Evolutionary conservation across 2,888 invertebrate species (phyloP).

Genomic region (Drosophila birchii): DNA sequence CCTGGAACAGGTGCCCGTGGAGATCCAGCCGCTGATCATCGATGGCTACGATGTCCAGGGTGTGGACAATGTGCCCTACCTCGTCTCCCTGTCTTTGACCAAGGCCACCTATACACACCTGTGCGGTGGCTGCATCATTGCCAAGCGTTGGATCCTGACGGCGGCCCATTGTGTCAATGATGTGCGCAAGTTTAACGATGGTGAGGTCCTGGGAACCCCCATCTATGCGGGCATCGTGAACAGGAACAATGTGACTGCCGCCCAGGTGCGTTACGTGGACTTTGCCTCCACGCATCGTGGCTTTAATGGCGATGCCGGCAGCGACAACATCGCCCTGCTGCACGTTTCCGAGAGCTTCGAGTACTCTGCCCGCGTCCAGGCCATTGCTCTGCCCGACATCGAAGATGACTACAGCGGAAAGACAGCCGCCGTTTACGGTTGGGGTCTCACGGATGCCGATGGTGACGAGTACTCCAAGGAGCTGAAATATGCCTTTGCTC

Average conservation of each 20-base stretch:
- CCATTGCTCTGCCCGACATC: conserved; percentile 82
- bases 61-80: conserved; percentile 67
- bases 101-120: conserved; percentile 76
- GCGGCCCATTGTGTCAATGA: conserved; percentile 80
- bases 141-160: conserved; percentile 83
- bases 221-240: conserved; percentile 76
- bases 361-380: conserved; percentile 79
- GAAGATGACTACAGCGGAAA: conserved; percentile 64
- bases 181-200: conserved; percentile 48
- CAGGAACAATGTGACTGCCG: conserved; percentile 58
- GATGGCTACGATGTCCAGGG: conserved; percentile 73
- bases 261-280: conserved; percentile 79
- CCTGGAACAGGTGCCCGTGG: conserved; percentile 23
- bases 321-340: conserved; percentile 87
- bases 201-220: conserved; percentile 61
- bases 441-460: conserved; percentile 71
- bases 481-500: conserved; percentile 66
- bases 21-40: conserved; percentile 63
- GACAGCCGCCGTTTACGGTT: conserved; percentile 69
- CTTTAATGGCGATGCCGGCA: conserved; percentile 82
- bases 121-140: conserved; percentile 85
- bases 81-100: conserved; percentile 74
- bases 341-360: conserved; percentile 76
- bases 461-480: conserved; percentile 62
- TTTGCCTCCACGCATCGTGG: conserved; percentile 80